phyloP scores from a whole-genome alignment of 2,113 vertebrate species.

The Paramormyrops kingsleyae region DNA sequence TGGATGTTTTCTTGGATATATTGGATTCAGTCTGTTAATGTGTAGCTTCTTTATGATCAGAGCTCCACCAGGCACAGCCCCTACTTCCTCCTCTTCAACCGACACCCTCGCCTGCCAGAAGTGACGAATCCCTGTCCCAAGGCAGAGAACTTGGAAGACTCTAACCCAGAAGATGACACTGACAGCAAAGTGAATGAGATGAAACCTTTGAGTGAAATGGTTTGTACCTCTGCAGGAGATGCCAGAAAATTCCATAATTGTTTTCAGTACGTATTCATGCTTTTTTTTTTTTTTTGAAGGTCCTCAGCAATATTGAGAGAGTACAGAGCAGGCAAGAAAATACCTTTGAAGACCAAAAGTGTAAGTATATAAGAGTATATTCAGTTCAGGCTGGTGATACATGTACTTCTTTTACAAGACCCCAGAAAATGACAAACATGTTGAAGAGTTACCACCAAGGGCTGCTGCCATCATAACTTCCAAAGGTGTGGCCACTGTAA shows the following conservation, averaged over 20 bases:
- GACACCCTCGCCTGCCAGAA: constrained; percentile 3
- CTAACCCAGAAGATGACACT: background rate
- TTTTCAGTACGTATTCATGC: background rate
- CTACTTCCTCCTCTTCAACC: background rate
- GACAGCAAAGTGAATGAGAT: background rate
- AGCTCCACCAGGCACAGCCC: background rate
- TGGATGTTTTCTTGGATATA: background rate
- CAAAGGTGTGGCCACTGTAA: background rate
- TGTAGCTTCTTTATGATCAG: background rate
- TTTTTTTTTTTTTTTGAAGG: background rate
- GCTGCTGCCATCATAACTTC: background rate
- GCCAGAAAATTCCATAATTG: background rate
- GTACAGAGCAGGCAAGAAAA: background rate
- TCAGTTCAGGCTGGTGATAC: background rate
- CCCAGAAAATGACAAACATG: background rate
- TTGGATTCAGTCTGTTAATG: background rate
- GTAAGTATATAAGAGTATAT: background rate
- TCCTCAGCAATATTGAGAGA: background rate
- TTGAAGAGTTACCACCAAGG: background rate
- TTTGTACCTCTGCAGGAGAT: background rate
- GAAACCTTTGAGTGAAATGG: constrained; percentile 2
- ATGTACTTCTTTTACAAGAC: background rate
- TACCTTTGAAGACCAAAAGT: background rate
- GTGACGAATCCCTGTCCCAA: background rate
- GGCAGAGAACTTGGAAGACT: background rate